A percentile compares a stretch with the other conserved stretches of the same genome.
phyloP scores from a whole-genome alignment of 2,888 invertebrate genomes.

The Molanna angustata region DNA sequence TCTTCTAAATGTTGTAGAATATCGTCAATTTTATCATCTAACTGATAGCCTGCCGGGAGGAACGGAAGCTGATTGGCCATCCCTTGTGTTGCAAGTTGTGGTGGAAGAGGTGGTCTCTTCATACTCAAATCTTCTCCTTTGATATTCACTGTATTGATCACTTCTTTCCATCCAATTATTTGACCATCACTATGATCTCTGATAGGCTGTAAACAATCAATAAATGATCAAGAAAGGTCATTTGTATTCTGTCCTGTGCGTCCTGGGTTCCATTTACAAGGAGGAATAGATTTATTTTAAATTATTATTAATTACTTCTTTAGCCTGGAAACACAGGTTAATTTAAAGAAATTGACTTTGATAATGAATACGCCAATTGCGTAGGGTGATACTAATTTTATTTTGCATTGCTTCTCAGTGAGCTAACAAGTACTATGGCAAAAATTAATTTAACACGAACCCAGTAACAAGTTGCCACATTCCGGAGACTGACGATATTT shows the following conservation, averaged over 20 bases:
- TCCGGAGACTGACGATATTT: too few species aligned
- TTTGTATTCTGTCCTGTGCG: not conserved
- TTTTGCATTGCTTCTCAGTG: too few species aligned
- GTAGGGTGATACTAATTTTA: too few species aligned
- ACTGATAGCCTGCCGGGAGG: constrained; percentile 78
- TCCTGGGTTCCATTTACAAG: not conserved
- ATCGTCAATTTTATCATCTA: constrained; percentile 15
- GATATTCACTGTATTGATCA: constrained; percentile 42
- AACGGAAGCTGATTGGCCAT: constrained; percentile 81
- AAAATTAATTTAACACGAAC: too few species aligned
- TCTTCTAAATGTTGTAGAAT: not conserved
- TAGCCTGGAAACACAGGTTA: too few species aligned
- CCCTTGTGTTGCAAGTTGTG: constrained; percentile 69
- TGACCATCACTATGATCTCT: constrained; percentile 75
- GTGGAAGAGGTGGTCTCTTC: constrained; percentile 71
- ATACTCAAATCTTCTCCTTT: constrained; percentile 58
- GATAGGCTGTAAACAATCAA: constrained; percentile 51
- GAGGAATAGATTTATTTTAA: too few species aligned
- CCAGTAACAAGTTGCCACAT: too few species aligned
- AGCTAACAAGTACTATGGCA: too few species aligned
- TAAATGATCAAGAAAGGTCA: not conserved
- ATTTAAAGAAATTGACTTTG: too few species aligned
- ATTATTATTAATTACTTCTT: too few species aligned
- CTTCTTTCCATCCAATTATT: constrained; percentile 68
- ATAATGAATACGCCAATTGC: too few species aligned